A percentile compares a stretch with the other conserved stretches of the same genome.
Conservation (phyloP, 2,113 vertebrate species). For the Seriola aureovittata region DNA sequence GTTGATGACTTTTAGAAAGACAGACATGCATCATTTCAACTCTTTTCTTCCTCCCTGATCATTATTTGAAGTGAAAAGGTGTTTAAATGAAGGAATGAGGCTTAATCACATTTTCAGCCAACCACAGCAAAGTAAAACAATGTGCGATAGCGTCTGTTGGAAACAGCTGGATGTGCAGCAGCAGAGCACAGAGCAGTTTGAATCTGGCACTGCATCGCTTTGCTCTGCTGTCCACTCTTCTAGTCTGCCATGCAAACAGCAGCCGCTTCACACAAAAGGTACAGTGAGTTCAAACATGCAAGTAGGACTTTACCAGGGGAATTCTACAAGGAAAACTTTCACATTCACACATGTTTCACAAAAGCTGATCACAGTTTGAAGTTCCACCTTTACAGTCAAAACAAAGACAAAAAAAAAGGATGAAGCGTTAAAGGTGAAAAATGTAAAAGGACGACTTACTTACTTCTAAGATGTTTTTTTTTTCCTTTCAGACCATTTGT, state of each 20-base stretch:
- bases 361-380: background rate
- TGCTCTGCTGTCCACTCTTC: constrained; percentile 66
- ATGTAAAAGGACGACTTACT: constrained; percentile 69
- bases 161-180: constrained; percentile 60
- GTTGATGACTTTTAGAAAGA: background rate
- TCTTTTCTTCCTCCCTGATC: background rate
- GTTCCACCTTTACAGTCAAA: background rate
- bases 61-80: background rate
- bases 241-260: constrained; percentile 74
- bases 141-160: constrained; percentile 16
- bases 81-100: constrained; percentile 7
- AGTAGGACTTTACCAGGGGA: background rate
- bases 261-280: constrained; percentile 51
- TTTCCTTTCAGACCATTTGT: constrained; percentile 83
- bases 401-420: background rate
- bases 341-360: background rate
- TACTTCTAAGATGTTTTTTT: constrained; percentile 72
- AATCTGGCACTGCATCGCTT: constrained; percentile 29
- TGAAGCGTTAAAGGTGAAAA: background rate
- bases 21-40: background rate
- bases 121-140: constrained; percentile 26
- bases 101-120: constrained; percentile 8
- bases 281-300: constrained; percentile 34
- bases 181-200: constrained; percentile 40
- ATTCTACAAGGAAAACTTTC: background rate